Base-by-base conservation (phyloP, 1,140 invertebrate species). In the Pteromalus puparum region DNA sequence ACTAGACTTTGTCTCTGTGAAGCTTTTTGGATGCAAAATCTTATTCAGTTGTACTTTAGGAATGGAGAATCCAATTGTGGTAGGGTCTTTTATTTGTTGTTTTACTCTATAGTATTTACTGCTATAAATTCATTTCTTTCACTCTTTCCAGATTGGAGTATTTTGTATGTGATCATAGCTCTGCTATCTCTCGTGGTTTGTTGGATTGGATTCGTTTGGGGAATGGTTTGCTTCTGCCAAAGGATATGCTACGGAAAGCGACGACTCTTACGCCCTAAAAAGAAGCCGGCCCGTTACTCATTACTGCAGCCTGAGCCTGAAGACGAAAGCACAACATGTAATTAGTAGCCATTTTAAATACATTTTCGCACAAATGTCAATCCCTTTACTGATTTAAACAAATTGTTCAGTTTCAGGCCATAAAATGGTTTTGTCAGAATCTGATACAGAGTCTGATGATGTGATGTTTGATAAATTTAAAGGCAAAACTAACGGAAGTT, bases 21-120 rank as follows among this genome's bases (percentile, higher is more conserved):
- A 93, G 96, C 97, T 42, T 99, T 99, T 93, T 99, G 98, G 98
- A 99, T 99, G 97, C 96, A 98, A 89, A 95, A 96, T 91, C 91
- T 96, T 76, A 93, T 97, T 90, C 92, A 95, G 86, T 94, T 94
- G 85, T 93, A 95, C 91, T 94, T 95, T 90, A 93, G 94, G 83
- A 94, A 95, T 88, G 94, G 94, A 48, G 95, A 97, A 87, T 95
- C 95, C 5, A 97, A 97, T 92, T 97, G 97, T 92, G 96, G 96
- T 96, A 92, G 94, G 95, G 24, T 28, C 12, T 13, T 13, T 28
- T 28, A 28, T 70, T 28, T 2, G 10, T 28, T 28, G 4, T n/a
- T 34, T 34, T 15, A 53, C 15, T 61, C 53, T 0, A 61, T 21
- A 1, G 26, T 10, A 48, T 77, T 61, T 24, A 28, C 13, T 26